Evolutionary conservation across 2,888 invertebrate genomes (phyloP), one percentile per base, ranked within the genome.

Genomic region (Perizoma flavofasciatum): DNA sequence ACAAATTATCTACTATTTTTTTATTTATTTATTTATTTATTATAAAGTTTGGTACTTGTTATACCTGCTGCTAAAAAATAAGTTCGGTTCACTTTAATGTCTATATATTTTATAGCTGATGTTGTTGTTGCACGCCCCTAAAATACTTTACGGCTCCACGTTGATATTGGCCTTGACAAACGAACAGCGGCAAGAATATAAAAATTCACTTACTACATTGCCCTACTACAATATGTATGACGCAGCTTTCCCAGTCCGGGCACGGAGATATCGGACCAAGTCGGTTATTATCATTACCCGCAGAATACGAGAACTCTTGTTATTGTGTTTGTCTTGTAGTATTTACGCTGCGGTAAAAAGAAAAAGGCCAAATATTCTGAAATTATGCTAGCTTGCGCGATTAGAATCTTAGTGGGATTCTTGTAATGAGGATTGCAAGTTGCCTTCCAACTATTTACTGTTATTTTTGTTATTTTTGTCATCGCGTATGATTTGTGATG

Each of bases 181-280:
- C 59, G 56, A 66, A 63, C 58, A 60, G 66, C 67, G 35, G 59
- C 49, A 55, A 45, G 62, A 66, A 66, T 67, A 67, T 67, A 66
- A 70, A 70, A 71, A 66, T 69, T 74, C 71, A 77, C 72, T 74
- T 69, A 66, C 66, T 63, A 57, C 61, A 70, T 59, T 67, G 65
- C 58, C 64, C 66, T 67, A 61, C 49, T 79, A 70, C 69, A 77
- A 70, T 72, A 79, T 75, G 70, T 72, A 78, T 75, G 72, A 61
- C 59, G 58, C 52, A 50, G 57, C 68, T 70, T 79, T 73, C 56
- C 65, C 60, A 79, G 57, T 61, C 72, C 33, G 59, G 59, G 65
- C 78, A 79, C 77, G 78, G 51, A 74, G 63, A 67, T 57, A 59
- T 65, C 63, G 64, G 61, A 56, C 63, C 55, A 66, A 68, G 59